A percentile compares a stretch with the other conserved stretches of the same genome.
Conservation (phyloP, 2,888 invertebrate species). For the Hypolimnas misippus region DNA sequence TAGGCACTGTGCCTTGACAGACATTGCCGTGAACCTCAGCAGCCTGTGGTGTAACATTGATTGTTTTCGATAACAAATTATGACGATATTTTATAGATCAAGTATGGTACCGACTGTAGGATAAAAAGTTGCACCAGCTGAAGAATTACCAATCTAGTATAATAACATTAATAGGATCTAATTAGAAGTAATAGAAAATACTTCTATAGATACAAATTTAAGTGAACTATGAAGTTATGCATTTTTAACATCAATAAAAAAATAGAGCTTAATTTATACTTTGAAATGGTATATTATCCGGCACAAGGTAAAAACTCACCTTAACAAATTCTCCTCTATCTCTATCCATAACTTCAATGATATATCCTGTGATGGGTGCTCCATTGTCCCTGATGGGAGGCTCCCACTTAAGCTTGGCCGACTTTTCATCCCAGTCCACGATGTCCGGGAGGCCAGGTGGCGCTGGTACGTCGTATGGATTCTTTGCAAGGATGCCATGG, state of each 20-base stretch:
- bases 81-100: not conserved
- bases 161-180: too few relatives aligned
- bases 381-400: constrained; percentile 95
- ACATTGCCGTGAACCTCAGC: constrained; percentile 92
- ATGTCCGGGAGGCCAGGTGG: constrained; percentile 96
- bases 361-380: constrained; percentile 96
- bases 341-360: constrained; percentile 96
- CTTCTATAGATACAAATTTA: too few relatives aligned
- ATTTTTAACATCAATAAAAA: too few relatives aligned
- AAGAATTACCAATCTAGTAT: too few relatives aligned
- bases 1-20: constrained; percentile 94
- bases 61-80: not conserved
- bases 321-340: constrained; percentile 93
- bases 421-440: constrained; percentile 95
- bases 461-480: constrained; percentile 96
- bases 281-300: too few relatives aligned
- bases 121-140: too few relatives aligned
- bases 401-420: constrained; percentile 95
- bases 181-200: too few relatives aligned
- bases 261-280: too few relatives aligned
- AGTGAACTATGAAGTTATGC: too few relatives aligned
- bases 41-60: constrained; percentile 70
- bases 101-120: not conserved
- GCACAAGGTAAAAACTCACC: too few relatives aligned
- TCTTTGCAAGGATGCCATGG: constrained; percentile 95